A percentile compares a stretch with the other conserved stretches of the same genome.
phyloP scores from a whole-genome alignment of 2,888 invertebrate genomes.

The Allolobophora icterica region DNA sequence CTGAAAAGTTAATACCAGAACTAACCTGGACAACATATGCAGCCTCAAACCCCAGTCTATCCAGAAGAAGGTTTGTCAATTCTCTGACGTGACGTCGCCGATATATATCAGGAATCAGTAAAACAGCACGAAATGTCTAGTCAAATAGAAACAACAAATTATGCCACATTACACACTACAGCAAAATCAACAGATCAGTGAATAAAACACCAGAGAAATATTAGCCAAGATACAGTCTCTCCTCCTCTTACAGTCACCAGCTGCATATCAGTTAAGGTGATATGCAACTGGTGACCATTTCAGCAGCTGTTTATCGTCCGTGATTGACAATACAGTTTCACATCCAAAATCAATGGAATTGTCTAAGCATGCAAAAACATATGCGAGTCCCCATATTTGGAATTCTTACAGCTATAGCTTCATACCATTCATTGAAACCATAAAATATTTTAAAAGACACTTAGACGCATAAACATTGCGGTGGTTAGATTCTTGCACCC shows the following conservation, averaged over 20 bases:
- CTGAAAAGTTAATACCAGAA: not conserved
- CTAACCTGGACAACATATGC: constrained; percentile 82
- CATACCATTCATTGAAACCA: too few relatives aligned
- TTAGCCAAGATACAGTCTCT: not conserved
- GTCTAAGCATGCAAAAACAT: too few relatives aligned
- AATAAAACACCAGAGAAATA: not conserved
- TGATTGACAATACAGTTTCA: too few relatives aligned
- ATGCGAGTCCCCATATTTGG: too few relatives aligned
- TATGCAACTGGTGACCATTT: too few relatives aligned
- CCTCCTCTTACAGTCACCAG: not conserved
- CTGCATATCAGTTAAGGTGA: too few relatives aligned
- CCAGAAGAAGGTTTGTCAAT: constrained; percentile 79
- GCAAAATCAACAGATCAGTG: not conserved
- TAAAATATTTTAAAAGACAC: too few relatives aligned
- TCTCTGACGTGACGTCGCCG: constrained; percentile 84
- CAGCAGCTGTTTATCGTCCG: too few relatives aligned
- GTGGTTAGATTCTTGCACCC: too few relatives aligned
- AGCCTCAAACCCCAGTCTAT: constrained; percentile 82
- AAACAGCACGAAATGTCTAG: constrained; percentile 83
- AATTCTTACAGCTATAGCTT: too few relatives aligned
- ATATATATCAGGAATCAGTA: constrained; percentile 88
- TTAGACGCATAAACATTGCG: too few relatives aligned
- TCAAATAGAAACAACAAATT: constrained; percentile 62
- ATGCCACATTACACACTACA: not conserved
- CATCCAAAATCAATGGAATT: too few relatives aligned